A percentile compares a stretch with the other conserved stretches of the same genome.
Evolutionary conservation across 2,888 invertebrate species (phyloP).

Genomic region (Melieria picta): DNA sequence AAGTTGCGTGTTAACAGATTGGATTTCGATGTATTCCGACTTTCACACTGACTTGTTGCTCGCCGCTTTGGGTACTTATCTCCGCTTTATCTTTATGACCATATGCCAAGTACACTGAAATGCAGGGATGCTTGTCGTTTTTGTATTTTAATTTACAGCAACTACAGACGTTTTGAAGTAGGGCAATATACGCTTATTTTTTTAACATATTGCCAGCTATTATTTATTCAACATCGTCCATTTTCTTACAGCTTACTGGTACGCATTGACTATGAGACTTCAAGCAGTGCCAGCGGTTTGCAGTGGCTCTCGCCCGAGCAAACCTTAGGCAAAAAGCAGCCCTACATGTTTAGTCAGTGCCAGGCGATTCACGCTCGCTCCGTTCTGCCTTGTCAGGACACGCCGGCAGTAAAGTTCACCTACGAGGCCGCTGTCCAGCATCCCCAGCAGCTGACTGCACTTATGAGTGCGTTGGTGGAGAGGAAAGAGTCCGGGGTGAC

Average conservation of each 20-base stretch:
- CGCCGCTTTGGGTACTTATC: no score
- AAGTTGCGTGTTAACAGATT: no score
- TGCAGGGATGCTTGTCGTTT: no score
- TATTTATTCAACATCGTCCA: no score
- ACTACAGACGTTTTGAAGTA: no score
- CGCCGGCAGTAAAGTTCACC: constrained; percentile 87
- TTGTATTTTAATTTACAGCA: no score
- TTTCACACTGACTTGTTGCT: no score
- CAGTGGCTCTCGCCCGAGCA: constrained; percentile 90
- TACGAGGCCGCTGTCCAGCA: constrained; percentile 81
- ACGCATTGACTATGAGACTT: constrained; percentile 79
- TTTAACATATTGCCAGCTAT: no score
- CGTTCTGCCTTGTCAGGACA: constrained; percentile 91
- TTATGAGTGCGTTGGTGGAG: constrained; percentile 86
- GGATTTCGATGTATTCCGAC: no score
- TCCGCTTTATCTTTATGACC: no score
- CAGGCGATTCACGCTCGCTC: constrained; percentile 91
- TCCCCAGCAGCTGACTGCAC: constrained; percentile 78
- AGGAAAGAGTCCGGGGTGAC: constrained; percentile 64
- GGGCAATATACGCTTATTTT: no score
- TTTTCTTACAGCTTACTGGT: constrained; percentile 51
- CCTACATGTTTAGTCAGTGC: constrained; percentile 87
- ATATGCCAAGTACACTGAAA: no score
- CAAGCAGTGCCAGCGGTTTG: constrained; percentile 81
- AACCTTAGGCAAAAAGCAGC: constrained; percentile 86